Percentiles rank a stretch among this genome's conserved stretches.
phyloP scores from a whole-genome alignment of 2,113 vertebrate genomes.

The Benthochromis sp. region DNA sequence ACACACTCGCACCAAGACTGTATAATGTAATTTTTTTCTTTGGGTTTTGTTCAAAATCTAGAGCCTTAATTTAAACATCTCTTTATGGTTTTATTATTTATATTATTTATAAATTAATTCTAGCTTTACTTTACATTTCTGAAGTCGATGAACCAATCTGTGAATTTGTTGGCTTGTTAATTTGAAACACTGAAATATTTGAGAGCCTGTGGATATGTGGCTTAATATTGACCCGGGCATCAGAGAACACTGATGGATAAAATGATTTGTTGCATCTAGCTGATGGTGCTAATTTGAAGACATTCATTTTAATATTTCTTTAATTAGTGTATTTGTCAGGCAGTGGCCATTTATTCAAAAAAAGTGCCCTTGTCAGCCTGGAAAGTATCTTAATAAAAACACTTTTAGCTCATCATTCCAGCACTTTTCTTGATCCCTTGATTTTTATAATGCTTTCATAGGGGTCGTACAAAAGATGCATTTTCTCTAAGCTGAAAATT shows the following conservation, averaged over 20 bases:
- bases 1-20: not conserved
- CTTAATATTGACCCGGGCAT: not conserved
- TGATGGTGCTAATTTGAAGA: not conserved
- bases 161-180: not conserved
- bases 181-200: not conserved
- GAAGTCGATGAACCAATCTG: not conserved
- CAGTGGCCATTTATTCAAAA: rapidly evolving
- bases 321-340: not conserved
- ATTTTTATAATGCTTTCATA: not conserved
- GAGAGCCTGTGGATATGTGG: not conserved
- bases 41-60: not conserved
- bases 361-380: not conserved
- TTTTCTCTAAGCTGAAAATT: not conserved
- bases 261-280: not conserved
- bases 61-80: not conserved
- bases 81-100: not conserved
- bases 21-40: not conserved
- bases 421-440: not conserved
- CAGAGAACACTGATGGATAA: not conserved
- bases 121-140: not conserved
- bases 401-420: not conserved
- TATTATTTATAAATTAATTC: not conserved
- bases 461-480: not conserved
- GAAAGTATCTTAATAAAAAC: not conserved
- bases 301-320: not conserved